These are phyloP conservation scores for Neoscelio sp. DNA, from an alignment of 2,888 invertebrate genomes.

Conservation along the genomic window DNA sequence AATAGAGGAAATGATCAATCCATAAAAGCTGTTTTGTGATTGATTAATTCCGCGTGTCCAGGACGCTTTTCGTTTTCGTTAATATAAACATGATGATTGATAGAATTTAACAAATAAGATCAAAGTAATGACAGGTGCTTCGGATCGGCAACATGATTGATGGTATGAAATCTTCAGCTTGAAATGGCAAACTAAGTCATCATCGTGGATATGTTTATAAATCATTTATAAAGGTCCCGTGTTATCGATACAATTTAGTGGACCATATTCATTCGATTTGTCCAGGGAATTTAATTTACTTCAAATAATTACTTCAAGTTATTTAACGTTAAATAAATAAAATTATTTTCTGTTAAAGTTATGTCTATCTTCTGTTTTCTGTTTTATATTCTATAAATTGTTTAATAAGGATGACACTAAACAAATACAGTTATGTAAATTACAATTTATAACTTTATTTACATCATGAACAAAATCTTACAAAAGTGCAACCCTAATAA, in stretches of 20 bases:
- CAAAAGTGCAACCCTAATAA: too few species aligned
- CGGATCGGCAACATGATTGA: constrained; percentile 50
- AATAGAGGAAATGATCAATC: constrained; percentile 37
- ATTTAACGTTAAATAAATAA: too few species aligned
- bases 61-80: constrained; percentile 10
- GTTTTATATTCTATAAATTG: too few species aligned
- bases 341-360: too few species aligned
- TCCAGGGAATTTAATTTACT: constrained; percentile 19
- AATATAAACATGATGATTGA: constrained; percentile 52
- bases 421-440: too few species aligned
- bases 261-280: constrained; percentile 19
- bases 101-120: constrained; percentile 65
- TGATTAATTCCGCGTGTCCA: constrained; percentile 42
- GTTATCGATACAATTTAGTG: constrained; percentile 23
- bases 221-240: constrained; percentile 17
- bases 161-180: constrained; percentile 31
- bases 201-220: constrained; percentile 25
- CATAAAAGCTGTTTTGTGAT: constrained; percentile 41
- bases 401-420: too few species aligned
- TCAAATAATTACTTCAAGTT: too few species aligned
- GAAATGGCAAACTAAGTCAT: constrained; percentile 39
- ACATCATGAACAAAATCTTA: too few species aligned
- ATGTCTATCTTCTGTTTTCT: too few species aligned
- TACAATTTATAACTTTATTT: too few species aligned
- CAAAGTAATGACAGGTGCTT: constrained; percentile 59